phyloP scores from a whole-genome alignment of 1,140 invertebrate genomes.

The Caenorhabditis tropicalis region DNA sequence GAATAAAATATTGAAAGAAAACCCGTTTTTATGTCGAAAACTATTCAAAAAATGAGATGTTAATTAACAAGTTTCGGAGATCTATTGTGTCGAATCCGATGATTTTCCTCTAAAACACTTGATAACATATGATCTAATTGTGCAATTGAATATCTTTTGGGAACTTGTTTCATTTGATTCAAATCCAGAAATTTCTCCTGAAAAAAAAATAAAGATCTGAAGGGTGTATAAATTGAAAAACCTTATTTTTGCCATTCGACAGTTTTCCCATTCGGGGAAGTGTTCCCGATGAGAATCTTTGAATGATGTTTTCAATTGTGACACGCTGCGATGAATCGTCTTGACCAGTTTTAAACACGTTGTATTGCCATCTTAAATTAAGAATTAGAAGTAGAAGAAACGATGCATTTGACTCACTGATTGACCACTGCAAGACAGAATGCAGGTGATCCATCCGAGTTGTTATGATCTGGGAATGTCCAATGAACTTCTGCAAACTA shows the following conservation, averaged over 20 bases:
- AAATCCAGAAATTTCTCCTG: conserved; percentile 10
- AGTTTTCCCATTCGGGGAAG: conserved; percentile 8
- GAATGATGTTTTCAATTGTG: conserved; percentile 65
- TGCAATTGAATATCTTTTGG: conserved; percentile 1
- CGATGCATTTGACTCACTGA: not conserved
- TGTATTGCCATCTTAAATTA: conserved; percentile 68
- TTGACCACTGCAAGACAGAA: conserved; percentile 65
- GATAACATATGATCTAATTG: conserved; percentile 28
- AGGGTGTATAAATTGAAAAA: too few species aligned
- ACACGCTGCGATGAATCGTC: conserved; percentile 62
- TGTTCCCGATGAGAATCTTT: conserved; percentile 20
- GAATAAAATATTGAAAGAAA: not conserved
- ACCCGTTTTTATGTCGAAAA: not conserved
- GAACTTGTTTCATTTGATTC: not conserved
- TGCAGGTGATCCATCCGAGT: conserved; percentile 65
- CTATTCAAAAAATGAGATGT: not conserved
- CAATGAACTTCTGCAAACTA: conserved; percentile 61
- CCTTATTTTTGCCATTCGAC: not conserved
- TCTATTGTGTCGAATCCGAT: not conserved
- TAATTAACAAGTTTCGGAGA: conserved; percentile 13
- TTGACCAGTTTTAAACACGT: conserved; percentile 70
- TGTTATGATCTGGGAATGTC: conserved; percentile 70
- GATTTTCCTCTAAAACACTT: not conserved
- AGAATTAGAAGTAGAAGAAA: not conserved
- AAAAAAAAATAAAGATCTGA: too few species aligned